Percentiles rank a stretch among this genome's conserved stretches.
Conservation (phyloP, 2,797 vertebrate genomes). For the Selene dorsalis region DNA sequence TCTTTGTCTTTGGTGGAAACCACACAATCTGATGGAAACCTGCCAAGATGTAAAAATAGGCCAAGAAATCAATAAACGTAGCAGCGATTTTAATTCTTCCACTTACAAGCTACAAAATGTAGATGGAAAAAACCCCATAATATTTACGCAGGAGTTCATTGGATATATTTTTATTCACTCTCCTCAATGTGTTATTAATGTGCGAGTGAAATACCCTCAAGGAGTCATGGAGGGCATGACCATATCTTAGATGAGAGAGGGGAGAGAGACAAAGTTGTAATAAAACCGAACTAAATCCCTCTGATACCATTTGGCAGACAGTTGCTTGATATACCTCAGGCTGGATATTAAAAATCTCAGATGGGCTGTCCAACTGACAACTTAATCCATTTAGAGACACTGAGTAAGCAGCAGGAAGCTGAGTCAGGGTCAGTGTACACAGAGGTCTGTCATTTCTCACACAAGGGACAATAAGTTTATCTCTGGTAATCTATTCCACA, state of each 20-base stretch:
- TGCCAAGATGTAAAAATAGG: slow-evolving; percentile 10
- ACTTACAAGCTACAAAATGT: slow-evolving; percentile 28
- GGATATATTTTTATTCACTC: slow-evolving; percentile 50
- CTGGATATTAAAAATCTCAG: slow-evolving; percentile 83
- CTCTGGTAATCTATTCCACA: slow-evolving; percentile 61
- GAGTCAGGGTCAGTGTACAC: slow-evolving; percentile 73
- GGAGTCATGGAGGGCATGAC: slow-evolving; percentile 62
- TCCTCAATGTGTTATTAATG: slow-evolving; percentile 64
- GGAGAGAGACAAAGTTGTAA: slow-evolving; percentile 71
- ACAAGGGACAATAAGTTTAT: slow-evolving; percentile 68
- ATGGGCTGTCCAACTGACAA: slow-evolving; percentile 81
- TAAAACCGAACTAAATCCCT: slow-evolving; percentile 81
- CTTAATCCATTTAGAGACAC: slow-evolving; percentile 83
- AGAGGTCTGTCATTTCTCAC: slow-evolving; percentile 71
- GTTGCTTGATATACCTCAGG: slow-evolving; percentile 78
- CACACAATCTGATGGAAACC: slow-evolving; percentile 17
- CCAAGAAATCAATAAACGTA: slow-evolving; percentile 15
- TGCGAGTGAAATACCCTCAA: slow-evolving; percentile 62
- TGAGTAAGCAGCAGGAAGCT: slow-evolving; percentile 77
- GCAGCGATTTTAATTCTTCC: slow-evolving; percentile 3
- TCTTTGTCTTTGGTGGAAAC: background rate
- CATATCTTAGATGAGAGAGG: slow-evolving; percentile 64
- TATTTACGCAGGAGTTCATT: slow-evolving; percentile 29
- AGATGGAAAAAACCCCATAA: slow-evolving; percentile 32
- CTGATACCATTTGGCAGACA: slow-evolving; percentile 77